Percentiles rank a stretch among this genome's conserved stretches.
phyloP scores from a whole-genome alignment of 1,140 invertebrate species.

The Drosophila novamexicana region DNA sequence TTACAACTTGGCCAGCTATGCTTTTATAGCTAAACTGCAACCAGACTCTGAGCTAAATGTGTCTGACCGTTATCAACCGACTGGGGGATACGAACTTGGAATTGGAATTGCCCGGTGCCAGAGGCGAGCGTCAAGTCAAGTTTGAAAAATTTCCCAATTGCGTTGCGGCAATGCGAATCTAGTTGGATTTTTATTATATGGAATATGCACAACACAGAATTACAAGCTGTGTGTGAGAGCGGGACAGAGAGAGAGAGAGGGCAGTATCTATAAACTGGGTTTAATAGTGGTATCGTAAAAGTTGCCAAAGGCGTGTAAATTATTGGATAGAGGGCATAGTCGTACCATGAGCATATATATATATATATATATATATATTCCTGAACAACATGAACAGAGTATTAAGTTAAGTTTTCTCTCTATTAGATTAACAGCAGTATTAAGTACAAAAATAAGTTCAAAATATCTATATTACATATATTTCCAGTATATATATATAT shows the following conservation, averaged over 20 bases:
- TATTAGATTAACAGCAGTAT: too few relatives aligned
- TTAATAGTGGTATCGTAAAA: too few relatives aligned
- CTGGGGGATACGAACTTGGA: background rate
- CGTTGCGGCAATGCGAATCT: conserved; percentile 1
- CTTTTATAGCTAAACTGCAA: conserved; percentile 14
- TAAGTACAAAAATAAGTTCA: too few relatives aligned
- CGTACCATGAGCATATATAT: too few relatives aligned
- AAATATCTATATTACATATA: too few relatives aligned
- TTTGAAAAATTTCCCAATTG: conserved; percentile 23
- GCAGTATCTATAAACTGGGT: background rate
- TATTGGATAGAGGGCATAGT: too few relatives aligned
- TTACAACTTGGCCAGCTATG: background rate
- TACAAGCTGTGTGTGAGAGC: background rate
- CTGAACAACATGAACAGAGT: too few relatives aligned
- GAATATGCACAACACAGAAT: background rate
- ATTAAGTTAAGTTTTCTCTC: too few relatives aligned
- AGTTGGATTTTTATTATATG: too few relatives aligned
- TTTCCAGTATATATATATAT: too few relatives aligned
- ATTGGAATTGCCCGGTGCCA: conserved; percentile 13
- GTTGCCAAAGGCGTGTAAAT: too few relatives aligned
- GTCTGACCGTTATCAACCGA: conserved; percentile 8
- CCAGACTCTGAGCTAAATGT: background rate
- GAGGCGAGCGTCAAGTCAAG: background rate
- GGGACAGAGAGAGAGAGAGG: background rate
- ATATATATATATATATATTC: too few relatives aligned